Conservation (phyloP, 2,113 vertebrate species). For the Noturus placidus region DNA sequence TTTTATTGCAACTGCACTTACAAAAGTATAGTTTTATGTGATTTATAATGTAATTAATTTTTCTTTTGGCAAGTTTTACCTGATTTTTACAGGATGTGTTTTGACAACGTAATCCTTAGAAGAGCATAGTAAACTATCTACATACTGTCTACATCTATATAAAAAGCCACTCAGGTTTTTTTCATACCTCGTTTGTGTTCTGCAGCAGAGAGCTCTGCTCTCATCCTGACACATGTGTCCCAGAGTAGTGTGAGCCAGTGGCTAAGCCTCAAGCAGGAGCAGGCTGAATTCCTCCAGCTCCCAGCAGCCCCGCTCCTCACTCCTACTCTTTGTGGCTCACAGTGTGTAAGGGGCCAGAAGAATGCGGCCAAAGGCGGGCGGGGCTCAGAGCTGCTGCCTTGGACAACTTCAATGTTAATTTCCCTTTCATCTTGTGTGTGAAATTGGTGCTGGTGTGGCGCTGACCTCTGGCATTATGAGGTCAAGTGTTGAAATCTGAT, state of each 20-base stretch:
- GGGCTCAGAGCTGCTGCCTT: constrained; percentile 51
- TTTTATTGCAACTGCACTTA: neutral
- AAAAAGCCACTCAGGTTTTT: constrained; percentile 11
- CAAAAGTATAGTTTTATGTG: neutral
- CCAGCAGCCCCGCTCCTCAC: constrained; percentile 36
- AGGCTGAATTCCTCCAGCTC: constrained; percentile 49
- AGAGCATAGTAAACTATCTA: neutral
- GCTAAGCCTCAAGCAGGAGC: constrained; percentile 49
- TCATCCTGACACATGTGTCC: constrained; percentile 30
- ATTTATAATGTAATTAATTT: neutral
- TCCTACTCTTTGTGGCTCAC: constrained; percentile 47
- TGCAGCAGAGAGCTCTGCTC: constrained; percentile 23
- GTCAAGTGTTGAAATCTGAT: constrained; percentile 65
- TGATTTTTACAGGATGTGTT: neutral
- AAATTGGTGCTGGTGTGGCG: constrained; percentile 62
- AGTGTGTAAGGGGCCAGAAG: constrained; percentile 41
- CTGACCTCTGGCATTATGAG: constrained; percentile 63
- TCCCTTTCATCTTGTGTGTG: constrained; percentile 68
- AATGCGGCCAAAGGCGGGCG: constrained; percentile 38
- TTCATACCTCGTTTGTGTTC: constrained; percentile 36
- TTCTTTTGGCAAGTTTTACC: neutral
- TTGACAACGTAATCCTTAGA: neutral
- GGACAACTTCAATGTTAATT: constrained; percentile 59
- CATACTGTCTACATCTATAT: neutral
- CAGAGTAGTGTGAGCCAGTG: constrained; percentile 26